A percentile compares a stretch with the other conserved stretches of the same genome.
These are phyloP conservation scores for Glareola pratincola DNA, from an alignment of 2,113 vertebrate species.

Conservation along the genomic window DNA sequence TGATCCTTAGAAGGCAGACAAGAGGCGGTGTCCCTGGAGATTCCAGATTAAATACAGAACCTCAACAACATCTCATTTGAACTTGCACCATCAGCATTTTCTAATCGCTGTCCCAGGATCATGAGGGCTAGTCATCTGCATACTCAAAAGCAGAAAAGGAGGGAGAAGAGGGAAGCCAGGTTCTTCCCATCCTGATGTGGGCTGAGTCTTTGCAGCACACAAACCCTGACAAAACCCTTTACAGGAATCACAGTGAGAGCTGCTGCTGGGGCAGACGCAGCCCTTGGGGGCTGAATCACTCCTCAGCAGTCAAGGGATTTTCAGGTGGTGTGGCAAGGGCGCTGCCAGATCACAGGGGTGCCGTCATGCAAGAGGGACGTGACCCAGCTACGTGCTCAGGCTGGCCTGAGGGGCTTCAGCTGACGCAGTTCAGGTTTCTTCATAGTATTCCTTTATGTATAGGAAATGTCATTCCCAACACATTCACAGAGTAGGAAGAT, in stretches of 20 bases:
- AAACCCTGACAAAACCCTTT: background rate
- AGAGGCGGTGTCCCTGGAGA: background rate
- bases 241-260: background rate
- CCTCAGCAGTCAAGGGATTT: accelerated
- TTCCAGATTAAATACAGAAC: background rate
- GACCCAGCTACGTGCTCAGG: background rate
- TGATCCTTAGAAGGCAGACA: background rate
- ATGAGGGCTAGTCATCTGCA: background rate
- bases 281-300: background rate
- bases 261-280: accelerated
- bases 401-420: background rate
- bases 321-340: background rate
- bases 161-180: background rate
- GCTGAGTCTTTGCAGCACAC: background rate
- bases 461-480: background rate
- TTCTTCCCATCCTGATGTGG: background rate
- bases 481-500: background rate
- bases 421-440: background rate
- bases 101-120: background rate
- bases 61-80: background rate
- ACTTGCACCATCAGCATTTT: background rate
- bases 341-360: background rate
- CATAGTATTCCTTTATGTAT: background rate
- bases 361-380: accelerated
- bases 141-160: background rate